These are phyloP conservation scores for Caerostris extrusa DNA, from an alignment of 1,140 invertebrate species.

Conservation along the genomic window DNA sequence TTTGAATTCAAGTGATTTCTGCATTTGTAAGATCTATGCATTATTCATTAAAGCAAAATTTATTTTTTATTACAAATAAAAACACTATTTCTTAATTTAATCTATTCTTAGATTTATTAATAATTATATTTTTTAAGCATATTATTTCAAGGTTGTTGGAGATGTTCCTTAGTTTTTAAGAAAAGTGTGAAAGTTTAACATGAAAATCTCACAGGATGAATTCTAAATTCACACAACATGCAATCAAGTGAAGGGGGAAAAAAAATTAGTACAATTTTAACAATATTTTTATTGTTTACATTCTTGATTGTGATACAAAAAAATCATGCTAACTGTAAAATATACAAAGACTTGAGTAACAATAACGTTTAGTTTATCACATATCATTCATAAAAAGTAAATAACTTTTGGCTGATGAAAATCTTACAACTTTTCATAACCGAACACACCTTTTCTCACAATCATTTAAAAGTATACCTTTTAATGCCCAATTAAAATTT, in stretches of 20 bases:
- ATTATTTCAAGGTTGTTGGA: no score
- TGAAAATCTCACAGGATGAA: not conserved
- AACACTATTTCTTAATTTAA: no score
- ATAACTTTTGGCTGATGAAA: not conserved
- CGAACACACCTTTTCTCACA: not conserved
- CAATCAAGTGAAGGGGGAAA: not conserved
- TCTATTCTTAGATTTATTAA: no score
- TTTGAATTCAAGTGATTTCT: no score
- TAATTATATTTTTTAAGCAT: no score
- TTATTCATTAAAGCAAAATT: no score
- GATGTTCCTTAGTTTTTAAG: no score
- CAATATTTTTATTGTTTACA: conserved; percentile 45
- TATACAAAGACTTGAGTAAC: conserved; percentile 57
- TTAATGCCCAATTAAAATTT: not conserved
- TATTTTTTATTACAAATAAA: no score
- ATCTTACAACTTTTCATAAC: not conserved
- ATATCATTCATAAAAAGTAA: conserved; percentile 45
- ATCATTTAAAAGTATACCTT: not conserved
- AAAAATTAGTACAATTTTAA: conserved; percentile 3
- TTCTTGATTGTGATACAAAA: conserved; percentile 49
- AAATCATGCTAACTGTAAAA: conserved; percentile 34
- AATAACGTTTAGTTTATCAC: conserved; percentile 38
- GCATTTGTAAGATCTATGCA: no score
- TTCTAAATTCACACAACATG: not conserved
- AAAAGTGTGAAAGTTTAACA: no score